These are phyloP conservation scores for Trypoxylon attenuatum DNA, from an alignment of 2,888 invertebrate species.

Conservation along the genomic window DNA sequence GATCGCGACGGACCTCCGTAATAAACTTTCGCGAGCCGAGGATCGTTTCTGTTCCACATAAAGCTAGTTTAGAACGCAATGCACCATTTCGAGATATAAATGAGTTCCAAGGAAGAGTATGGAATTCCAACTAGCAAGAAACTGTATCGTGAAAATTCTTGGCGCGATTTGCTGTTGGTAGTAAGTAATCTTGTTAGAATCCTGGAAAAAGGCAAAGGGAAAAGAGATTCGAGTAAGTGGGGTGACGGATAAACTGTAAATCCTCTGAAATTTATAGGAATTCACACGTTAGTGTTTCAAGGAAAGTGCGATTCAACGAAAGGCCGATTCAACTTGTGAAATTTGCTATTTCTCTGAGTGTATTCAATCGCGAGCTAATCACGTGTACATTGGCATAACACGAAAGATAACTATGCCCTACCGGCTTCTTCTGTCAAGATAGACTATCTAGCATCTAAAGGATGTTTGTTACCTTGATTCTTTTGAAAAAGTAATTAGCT, in stretches of 20 bases:
- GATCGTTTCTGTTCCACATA: too few species aligned
- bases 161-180: too few species aligned
- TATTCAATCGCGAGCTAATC: conserved; percentile 9
- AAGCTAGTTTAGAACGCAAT: too few species aligned
- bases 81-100: too few species aligned
- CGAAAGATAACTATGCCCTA: conserved; percentile 62
- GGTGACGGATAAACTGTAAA: conserved; percentile 17
- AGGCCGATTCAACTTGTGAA: conserved; percentile 40
- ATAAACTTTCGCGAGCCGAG: too few species aligned
- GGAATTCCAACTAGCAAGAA: too few species aligned
- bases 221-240: conserved; percentile 23
- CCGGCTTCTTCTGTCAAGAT: conserved; percentile 46
- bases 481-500: conserved; percentile 37
- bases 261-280: conserved; percentile 32
- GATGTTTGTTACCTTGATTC: conserved; percentile 54
- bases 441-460: conserved; percentile 63
- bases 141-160: too few species aligned
- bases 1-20: too few species aligned
- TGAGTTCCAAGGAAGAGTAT: too few species aligned
- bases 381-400: conserved; percentile 53
- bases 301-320: conserved; percentile 34
- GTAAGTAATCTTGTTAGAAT: too few species aligned
- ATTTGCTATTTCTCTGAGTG: conserved; percentile 22
- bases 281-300: conserved; percentile 25
- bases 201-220: too few species aligned